Evolutionary conservation across 2,888 invertebrate species (phyloP).

Genomic region (Phorcus lineatus): DNA sequence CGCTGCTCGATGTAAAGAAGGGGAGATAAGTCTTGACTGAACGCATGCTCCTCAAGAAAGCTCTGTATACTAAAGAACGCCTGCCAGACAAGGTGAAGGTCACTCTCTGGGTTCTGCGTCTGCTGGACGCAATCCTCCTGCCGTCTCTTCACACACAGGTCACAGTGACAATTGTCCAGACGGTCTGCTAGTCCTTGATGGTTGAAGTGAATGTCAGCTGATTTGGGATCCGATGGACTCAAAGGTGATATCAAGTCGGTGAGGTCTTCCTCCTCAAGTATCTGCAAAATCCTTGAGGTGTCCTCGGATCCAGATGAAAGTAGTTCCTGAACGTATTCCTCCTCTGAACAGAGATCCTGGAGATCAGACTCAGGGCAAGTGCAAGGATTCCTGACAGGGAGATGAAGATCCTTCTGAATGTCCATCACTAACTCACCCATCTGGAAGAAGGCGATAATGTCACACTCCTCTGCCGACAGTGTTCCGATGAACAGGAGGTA

Average conservation of each 20-base stretch:
- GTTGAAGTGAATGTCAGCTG: background rate
- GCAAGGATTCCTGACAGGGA: background rate
- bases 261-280: background rate
- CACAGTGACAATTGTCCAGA: conserved; percentile 8
- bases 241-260: too few species aligned
- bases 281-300: background rate
- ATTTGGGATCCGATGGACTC: too few species aligned
- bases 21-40: background rate
- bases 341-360: background rate
- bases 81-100: background rate
- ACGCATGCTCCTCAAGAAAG: background rate
- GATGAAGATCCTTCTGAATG: background rate
- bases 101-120: background rate
- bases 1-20: conserved; percentile 1
- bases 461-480: background rate
- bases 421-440: background rate
- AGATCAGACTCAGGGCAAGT: background rate
- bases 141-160: background rate
- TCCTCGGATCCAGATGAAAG: background rate
- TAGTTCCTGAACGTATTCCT: background rate
- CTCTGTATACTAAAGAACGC: background rate
- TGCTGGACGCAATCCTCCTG: background rate
- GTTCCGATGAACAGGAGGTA: background rate
- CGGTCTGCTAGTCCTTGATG: background rate
- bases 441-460: background rate